Conservation (phyloP, 1,140 invertebrate genomes). For the Cylas formicarius region DNA sequence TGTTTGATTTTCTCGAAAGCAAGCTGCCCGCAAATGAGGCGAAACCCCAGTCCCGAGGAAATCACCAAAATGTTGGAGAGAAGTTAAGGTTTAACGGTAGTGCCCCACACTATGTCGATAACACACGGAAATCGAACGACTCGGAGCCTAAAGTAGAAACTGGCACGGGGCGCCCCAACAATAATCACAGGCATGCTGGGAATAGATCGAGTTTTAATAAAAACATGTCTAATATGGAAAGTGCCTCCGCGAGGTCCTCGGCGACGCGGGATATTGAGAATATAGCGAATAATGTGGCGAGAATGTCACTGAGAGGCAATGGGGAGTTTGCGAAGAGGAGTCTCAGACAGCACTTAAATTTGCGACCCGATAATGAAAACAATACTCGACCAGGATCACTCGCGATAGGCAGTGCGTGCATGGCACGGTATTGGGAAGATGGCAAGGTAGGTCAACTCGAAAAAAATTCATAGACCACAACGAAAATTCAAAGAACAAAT, state of each 20-base stretch:
- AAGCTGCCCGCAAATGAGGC: slow-evolving; percentile 57
- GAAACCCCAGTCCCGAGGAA: slow-evolving; percentile 1
- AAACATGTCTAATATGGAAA: slow-evolving; percentile 1
- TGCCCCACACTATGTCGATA: too few relatives aligned
- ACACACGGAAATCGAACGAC: too few relatives aligned
- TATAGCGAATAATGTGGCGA: slow-evolving; percentile 21
- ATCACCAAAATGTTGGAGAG: slow-evolving; percentile 2
- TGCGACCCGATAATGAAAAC: slow-evolving; percentile 35
- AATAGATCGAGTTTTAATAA: too few relatives aligned
- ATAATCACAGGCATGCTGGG: too few relatives aligned
- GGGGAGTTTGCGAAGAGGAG: slow-evolving; percentile 36
- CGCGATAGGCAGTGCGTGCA: slow-evolving; percentile 71
- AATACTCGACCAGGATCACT: slow-evolving; percentile 43
- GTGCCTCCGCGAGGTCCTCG: neutral
- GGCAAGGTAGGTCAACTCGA: slow-evolving; percentile 68
- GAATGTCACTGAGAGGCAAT: slow-evolving; percentile 31
- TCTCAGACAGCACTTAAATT: slow-evolving; percentile 35
- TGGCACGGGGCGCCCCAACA: too few relatives aligned
- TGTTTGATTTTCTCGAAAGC: slow-evolving; percentile 82
- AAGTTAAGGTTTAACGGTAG: too few relatives aligned
- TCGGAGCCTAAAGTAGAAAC: too few relatives aligned
- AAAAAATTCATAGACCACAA: too few relatives aligned
- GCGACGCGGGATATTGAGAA: slow-evolving; percentile 15
- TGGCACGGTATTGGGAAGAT: slow-evolving; percentile 91
- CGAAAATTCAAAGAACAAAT: too few relatives aligned